Base-by-base conservation (phyloP, 2,888 invertebrate species). In the Drosophila quinaria region DNA sequence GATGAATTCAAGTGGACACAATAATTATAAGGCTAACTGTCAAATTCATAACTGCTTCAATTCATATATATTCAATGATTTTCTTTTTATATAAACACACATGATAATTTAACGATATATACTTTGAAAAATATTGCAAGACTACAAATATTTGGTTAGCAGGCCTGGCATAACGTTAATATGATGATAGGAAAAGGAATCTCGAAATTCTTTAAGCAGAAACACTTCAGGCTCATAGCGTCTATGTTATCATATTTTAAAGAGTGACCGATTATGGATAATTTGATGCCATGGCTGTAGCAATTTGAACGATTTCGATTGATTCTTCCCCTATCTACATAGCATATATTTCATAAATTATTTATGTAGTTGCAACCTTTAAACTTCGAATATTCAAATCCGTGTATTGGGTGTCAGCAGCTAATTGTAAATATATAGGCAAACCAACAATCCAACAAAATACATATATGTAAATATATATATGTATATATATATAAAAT, bases 401-500 rank as follows among this genome's bases (percentile, higher is more conserved):
- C 5, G n/a, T 4, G 37, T n/a, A n/a, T 39, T 39, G 15, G n/a
- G 2, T 9, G n/a, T 6, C n/a, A 9, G 31, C 3, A 31, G 31
- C 31, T 39, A 15, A 15, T 39, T 15, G 8, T 5, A 39, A 39
- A 39, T 9, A 15, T 39, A 15, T 39, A 41, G 17, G 17, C 17
- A 41, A 31, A 10, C 10, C 10, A 31, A 31, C 29, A 31, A 17
- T 17, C 31, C 17, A 47, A 47, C 29, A 15, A 31, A 49, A 35
- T 35, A 9, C n/a, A 37, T 37, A 35, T 37, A 22, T 22, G 22
- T 22, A 37, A 2, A 13, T 37, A n/a, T 33, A 37, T 6, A 13
- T 37, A n/a, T 33, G 6, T 22, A 56, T 44, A 22, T 8, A 46
- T 56, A 46, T 35, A 56, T 56, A 56, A 56, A 6, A 25, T 35